Conservation (phyloP, 2,113 vertebrate genomes). For the Melanerpes aurifrons region DNA sequence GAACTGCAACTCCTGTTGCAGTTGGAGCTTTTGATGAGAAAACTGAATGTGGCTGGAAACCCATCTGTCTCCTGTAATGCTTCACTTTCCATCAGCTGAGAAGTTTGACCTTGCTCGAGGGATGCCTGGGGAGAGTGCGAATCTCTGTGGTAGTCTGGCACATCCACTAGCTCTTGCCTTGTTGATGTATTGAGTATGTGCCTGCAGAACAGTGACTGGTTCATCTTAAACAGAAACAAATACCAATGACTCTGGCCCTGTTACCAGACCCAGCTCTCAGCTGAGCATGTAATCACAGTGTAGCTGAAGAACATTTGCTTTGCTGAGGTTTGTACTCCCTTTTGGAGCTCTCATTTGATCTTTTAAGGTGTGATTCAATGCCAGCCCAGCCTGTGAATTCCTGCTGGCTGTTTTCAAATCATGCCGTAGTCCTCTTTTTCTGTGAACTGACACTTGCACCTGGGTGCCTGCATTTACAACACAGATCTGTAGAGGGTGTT, state of each 20-base stretch:
- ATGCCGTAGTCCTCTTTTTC: not conserved
- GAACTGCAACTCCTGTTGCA: not conserved
- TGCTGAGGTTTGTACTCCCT: not conserved
- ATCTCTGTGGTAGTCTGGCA: not conserved
- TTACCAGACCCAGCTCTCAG: not conserved
- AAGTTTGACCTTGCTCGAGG: not conserved
- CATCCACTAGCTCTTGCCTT: not conserved
- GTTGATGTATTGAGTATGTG: accelerated
- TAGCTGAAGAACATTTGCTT: not conserved
- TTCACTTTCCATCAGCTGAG: not conserved
- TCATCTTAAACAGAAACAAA: not conserved
- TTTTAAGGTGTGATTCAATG: not conserved
- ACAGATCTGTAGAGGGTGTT: not conserved
- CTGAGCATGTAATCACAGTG: not conserved
- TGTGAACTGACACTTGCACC: not conserved
- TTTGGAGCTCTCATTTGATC: not conserved
- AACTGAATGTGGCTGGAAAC: not conserved
- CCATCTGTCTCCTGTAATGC: not conserved
- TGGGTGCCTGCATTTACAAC: not conserved
- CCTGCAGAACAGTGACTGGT: not conserved
- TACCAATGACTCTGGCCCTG: not conserved
- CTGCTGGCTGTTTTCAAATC: not conserved
- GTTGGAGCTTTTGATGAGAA: not conserved
- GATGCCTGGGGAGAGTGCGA: not conserved
- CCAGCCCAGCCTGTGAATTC: not conserved